Conservation (phyloP, 1,140 invertebrate genomes). For the Pissodes strobi region DNA sequence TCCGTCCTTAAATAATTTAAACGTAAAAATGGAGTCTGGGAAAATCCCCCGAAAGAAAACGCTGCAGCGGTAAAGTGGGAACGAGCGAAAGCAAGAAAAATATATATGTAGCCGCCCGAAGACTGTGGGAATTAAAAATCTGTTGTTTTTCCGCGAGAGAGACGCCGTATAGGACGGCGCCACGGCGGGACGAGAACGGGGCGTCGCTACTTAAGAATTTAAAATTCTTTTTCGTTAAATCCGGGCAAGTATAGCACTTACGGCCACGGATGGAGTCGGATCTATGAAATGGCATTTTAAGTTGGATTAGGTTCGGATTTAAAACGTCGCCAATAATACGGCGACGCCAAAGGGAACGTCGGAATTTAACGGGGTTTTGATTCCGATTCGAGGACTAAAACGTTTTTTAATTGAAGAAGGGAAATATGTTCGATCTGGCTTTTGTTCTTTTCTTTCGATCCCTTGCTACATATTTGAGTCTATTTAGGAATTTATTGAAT, state of each 20-base stretch:
- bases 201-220: conserved; percentile 56
- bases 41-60: conserved; percentile 42
- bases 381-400: background rate
- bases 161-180: background rate
- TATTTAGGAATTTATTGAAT: too few relatives aligned
- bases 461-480: too few relatives aligned
- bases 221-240: conserved; percentile 57
- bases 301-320: conserved; percentile 57
- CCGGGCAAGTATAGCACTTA: conserved; percentile 54
- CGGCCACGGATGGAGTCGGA: conserved; percentile 49
- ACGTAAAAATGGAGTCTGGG: conserved; percentile 16
- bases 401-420: too few relatives aligned
- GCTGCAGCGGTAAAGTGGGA: conserved; percentile 42
- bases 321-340: conserved; percentile 55
- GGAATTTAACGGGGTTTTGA: conserved; percentile 29
- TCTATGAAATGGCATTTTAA: conserved; percentile 59
- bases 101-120: conserved; percentile 54
- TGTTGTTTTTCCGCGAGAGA: conserved; percentile 52
- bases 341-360: conserved; percentile 13
- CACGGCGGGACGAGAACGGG: conserved; percentile 36
- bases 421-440: too few relatives aligned
- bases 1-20: conserved; percentile 9
- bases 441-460: too few relatives aligned
- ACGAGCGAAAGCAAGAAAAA: conserved; percentile 50
- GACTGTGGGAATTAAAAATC: conserved; percentile 58